Evolutionary conservation across 2,888 invertebrate species (phyloP), one percentile per base, ranked within the genome.

Genomic region (Apamea anceps): DNA sequence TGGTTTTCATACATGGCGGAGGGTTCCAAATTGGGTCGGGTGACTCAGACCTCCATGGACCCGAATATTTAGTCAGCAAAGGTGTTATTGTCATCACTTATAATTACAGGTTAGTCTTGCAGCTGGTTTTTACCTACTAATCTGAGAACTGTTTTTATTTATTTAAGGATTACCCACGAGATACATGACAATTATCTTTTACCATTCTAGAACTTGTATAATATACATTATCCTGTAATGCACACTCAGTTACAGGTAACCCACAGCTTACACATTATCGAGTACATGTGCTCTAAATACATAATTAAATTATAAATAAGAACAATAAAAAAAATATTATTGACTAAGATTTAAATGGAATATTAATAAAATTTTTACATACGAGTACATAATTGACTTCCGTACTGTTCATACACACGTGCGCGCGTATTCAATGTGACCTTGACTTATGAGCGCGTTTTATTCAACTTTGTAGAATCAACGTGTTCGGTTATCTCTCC

Each of bases 1-100:
- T 96, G 4, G 96, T 96, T 5, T 94, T 93, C 78, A 89, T 96
- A 18, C 95, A 96, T 82, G 95, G 95, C 0, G 96, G 95, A 12
- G 95, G 94, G 1, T 95, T 95, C 84, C 72, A 84, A 32, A 5
- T 0, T 4, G 89, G 89, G 15, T 87, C 89, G 2, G 89, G 90
- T 0, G 81, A 90, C 70, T 32, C 91, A 0, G 93, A 92, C 72
- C 0, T 91, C 0, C 81, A 92, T 72, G 94, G 94, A 4, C 93
- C 93, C 3, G 91, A 93, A 74, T 91, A 91, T 79, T 80, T 94
- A 21, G 87, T 94, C 51, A 79, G 82, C 71, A 87, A 91, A 77
- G 90, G 89, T 12, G 85, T 93, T 25, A 88, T 93, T 57, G 83
- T 93, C 12, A 89, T 93, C 75, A 93, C 92, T 18, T 93, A 93